Evolutionary conservation across 2,888 invertebrate species (phyloP), one percentile per base, ranked within the genome.

Genomic region (Harpalus rufipes): DNA sequence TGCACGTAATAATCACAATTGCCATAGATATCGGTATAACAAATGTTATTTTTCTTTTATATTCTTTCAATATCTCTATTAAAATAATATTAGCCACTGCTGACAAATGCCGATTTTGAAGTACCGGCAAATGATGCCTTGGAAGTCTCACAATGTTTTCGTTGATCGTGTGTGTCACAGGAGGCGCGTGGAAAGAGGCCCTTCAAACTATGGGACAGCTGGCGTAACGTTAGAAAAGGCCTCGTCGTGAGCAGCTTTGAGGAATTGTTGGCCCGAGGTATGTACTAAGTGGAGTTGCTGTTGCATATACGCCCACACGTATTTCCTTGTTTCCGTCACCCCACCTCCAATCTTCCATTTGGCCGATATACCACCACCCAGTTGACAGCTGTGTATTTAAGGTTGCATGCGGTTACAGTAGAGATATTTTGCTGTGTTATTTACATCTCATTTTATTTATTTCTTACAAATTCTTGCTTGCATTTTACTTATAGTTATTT

Each of bases 201-300:
- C 94, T 96, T 97, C 94, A 97, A 97, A 95, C 96, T 97, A 95
- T 97, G 97, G 97, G 97, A 97, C 94, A 96, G 97, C 93, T 96
- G 96, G 94, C 95, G 97, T 93, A 97, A 95, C 94, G 96, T 97
- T 92, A 95, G 97, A 92, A 97, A 97, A 93, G 97, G 97, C 91
- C 93, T 97, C 93, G 97, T 97, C 91, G 97, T 97, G 92, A 96
- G 96, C 92, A 96, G 96, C 91, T 96, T 97, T 91, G 97, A 97
- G 92, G 97, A 97, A 93, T 93, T 96, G 90, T 93, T 96, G 92
- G 94, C 95, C 89, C 94, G 95, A 93, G 96, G 96, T 95, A 88
- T 92, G 93, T 90, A 41, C 63, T 44, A 44, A 51, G 68, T 68
- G 14, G n/a, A 68, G 16, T 68, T 68, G 32, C 32, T 81, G 65